These are phyloP conservation scores for Mirza zaza DNA, from an alignment of 2,113 vertebrate species.

Conservation along the genomic window DNA sequence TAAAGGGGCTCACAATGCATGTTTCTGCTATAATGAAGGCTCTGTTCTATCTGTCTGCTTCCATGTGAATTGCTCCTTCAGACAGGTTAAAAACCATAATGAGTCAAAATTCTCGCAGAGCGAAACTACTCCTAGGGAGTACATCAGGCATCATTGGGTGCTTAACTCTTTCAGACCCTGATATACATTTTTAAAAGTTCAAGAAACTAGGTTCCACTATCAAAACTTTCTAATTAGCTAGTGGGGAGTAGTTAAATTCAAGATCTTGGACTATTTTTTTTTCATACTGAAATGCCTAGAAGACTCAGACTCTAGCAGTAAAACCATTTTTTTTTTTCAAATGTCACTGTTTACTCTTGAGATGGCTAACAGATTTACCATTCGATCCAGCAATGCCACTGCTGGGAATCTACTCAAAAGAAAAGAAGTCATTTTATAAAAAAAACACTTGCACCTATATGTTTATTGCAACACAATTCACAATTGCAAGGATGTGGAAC, in stretches of 20 bases:
- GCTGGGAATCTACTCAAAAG: too few species aligned
- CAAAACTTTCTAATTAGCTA: slow-evolving; percentile 38
- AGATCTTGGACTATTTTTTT: background rate
- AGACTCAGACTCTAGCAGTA: background rate
- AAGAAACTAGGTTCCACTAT: background rate
- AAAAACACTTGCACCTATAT: too few species aligned
- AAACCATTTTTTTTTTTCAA: background rate
- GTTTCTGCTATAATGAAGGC: background rate
- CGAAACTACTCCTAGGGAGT: background rate
- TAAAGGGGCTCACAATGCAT: background rate
- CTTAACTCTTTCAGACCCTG: slow-evolving; percentile 52
- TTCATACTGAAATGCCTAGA: background rate
- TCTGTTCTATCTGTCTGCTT: slow-evolving; percentile 50
- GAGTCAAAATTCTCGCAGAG: slow-evolving; percentile 56
- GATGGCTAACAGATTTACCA: too few species aligned
- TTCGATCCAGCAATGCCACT: too few species aligned
- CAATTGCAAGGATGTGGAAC: too few species aligned
- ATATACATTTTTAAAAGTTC: slow-evolving; percentile 1
- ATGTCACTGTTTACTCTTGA: background rate
- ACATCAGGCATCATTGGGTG: slow-evolving; percentile 30
- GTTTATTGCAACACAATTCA: too few species aligned
- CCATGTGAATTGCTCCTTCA: slow-evolving; percentile 48
- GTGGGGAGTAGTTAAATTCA: background rate
- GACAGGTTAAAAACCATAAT: slow-evolving; percentile 58
- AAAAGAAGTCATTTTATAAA: too few species aligned